phyloP scores from a whole-genome alignment of 2,113 vertebrate species.

The Aegithalos caudatus region DNA sequence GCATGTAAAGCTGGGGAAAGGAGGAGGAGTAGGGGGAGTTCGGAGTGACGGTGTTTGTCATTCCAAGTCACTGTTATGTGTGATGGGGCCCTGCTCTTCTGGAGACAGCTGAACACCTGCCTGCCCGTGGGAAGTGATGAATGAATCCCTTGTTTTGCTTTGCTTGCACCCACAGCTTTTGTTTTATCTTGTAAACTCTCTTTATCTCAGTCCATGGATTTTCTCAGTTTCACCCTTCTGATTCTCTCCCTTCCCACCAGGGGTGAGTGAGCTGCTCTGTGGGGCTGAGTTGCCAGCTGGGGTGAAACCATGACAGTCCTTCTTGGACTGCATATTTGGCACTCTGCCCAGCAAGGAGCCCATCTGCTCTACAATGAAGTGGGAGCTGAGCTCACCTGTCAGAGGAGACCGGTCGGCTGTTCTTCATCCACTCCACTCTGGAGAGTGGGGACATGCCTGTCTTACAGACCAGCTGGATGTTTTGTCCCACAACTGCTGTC shows the following conservation, averaged over 20 bases:
- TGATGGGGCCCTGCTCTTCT: not conserved
- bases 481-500: slow-evolving; percentile 81
- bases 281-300: not conserved
- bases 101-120: not conserved
- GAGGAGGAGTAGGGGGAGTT: not conserved
- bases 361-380: not conserved
- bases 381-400: slow-evolving; percentile 75
- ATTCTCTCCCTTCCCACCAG: not conserved
- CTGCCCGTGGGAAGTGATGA: not conserved
- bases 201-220: not conserved
- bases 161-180: not conserved
- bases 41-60: not conserved
- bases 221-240: not conserved
- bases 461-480: slow-evolving; percentile 82
- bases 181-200: not conserved
- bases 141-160: not conserved
- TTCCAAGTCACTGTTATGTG: not conserved
- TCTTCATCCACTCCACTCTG: slow-evolving; percentile 83
- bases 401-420: slow-evolving; percentile 73
- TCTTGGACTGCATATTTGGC: not conserved
- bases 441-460: slow-evolving; percentile 65
- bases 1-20: not conserved
- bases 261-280: not conserved
- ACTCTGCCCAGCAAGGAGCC: not conserved
- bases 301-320: not conserved